phyloP scores from a whole-genome alignment of 2,888 invertebrate species.

The Gastracanthus pulcherrimus region DNA sequence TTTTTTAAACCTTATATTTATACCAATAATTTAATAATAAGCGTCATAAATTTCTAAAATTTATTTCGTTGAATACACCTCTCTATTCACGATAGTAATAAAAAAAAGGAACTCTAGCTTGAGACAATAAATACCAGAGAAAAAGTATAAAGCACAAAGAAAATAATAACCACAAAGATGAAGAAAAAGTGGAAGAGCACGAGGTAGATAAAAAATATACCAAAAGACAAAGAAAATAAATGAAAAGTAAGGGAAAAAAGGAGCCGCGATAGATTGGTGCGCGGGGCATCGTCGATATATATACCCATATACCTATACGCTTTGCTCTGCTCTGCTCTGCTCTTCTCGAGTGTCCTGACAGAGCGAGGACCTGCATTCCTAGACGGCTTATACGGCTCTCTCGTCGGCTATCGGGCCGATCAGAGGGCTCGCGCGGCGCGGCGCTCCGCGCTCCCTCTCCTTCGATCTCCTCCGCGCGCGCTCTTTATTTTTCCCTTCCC shows the following conservation, averaged over 20 bases:
- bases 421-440: conserved; percentile 64
- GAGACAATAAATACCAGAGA: neutral
- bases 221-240: conserved; percentile 3
- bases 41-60: too few relatives aligned
- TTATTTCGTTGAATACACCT: too few relatives aligned
- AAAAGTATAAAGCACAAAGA: neutral
- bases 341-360: conserved; percentile 57
- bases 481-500: conserved; percentile 51
- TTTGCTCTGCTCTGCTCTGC: conserved; percentile 36
- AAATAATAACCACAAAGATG: neutral
- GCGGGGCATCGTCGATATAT: neutral
- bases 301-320: neutral
- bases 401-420: conserved; percentile 66
- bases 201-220: neutral
- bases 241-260: conserved; percentile 22
- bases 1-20: too few relatives aligned
- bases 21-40: too few relatives aligned
- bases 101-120: neutral
- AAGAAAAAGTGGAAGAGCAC: neutral
- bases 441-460: conserved; percentile 39
- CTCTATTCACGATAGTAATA: too few relatives aligned
- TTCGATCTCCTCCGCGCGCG: conserved; percentile 5
- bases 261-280: neutral
- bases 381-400: conserved; percentile 72
- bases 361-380: conserved; percentile 69